Evolutionary conservation across 92 coral and sea anemone genomes (phyloP).

Genomic region (Phenganax stokvisi): DNA sequence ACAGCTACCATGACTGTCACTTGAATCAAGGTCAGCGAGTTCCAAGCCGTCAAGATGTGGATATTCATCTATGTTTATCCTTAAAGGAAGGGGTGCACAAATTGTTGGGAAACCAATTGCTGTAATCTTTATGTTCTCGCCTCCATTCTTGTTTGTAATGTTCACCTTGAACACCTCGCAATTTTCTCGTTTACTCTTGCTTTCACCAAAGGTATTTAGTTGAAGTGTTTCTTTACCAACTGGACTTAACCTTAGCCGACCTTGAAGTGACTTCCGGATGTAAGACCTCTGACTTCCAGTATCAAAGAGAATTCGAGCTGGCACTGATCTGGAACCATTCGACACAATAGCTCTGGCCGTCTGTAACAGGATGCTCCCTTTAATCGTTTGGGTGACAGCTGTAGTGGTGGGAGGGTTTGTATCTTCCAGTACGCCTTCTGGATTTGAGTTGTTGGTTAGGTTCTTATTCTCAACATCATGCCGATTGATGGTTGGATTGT

Average conservation of each 20-base stretch:
- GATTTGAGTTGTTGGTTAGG: neutral
- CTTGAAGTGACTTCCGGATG: slow-evolving; percentile 7
- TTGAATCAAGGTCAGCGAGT: neutral
- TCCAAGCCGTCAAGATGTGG: neutral
- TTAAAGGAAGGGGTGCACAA: slow-evolving; percentile 9
- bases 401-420: slow-evolving; percentile 10
- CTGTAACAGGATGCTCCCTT: slow-evolving; percentile 26
- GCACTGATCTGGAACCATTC: slow-evolving; percentile 22
- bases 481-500: neutral
- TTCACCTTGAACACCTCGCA: slow-evolving; percentile 10
- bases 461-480: slow-evolving; percentile 2
- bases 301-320: slow-evolving; percentile 7
- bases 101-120: slow-evolving; percentile 19
- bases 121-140: neutral
- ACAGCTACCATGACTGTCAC: neutral
- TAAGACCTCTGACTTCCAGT: neutral
- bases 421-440: neutral
- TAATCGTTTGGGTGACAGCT: neutral
- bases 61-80: neutral
- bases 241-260: neutral
- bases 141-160: slow-evolving; percentile 16
- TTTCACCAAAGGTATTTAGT: neutral
- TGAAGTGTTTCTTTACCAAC: neutral
- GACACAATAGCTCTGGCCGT: slow-evolving; percentile 29
- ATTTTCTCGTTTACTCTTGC: slow-evolving; percentile 8